Percentiles rank a stretch among this genome's conserved stretches.
Evolutionary conservation across 2,113 vertebrate species (phyloP).

Genomic region (Indicator maculatus): DNA sequence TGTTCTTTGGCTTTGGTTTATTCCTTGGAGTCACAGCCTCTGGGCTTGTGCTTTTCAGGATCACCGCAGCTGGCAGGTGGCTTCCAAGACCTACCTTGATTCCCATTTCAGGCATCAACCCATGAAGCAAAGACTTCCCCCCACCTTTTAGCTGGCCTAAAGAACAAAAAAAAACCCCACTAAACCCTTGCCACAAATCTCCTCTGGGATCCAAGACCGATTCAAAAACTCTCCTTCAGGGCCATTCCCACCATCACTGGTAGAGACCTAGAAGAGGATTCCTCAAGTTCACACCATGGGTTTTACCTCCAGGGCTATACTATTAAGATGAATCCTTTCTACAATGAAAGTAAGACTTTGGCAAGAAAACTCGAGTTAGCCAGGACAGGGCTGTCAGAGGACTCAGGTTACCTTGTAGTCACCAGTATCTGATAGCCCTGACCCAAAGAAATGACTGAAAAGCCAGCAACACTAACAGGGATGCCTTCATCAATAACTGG

Average conservation of each 20-base stretch:
- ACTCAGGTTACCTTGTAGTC: not conserved
- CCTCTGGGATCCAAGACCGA: rapidly evolving
- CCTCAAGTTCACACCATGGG: not conserved
- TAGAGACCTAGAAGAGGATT: not conserved
- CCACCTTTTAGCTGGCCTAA: not conserved
- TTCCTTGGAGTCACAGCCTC: not conserved
- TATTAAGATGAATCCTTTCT: not conserved
- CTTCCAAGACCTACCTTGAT: not conserved
- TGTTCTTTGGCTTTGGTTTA: not conserved
- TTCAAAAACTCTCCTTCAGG: not conserved
- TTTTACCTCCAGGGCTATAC: not conserved
- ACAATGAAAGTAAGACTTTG: not conserved
- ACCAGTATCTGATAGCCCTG: not conserved
- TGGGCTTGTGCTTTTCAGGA: not conserved
- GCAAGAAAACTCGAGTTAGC: not conserved
- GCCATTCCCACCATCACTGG: not conserved
- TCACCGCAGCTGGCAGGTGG: not conserved
- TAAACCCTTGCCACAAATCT: not conserved
- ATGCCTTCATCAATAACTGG: not conserved
- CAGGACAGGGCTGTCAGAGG: not conserved
- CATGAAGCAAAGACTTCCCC: not conserved
- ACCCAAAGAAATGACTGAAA: not conserved
- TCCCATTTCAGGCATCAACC: not conserved
- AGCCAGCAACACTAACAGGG: not conserved
- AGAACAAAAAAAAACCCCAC: not conserved